Conservation (phyloP, 2,888 invertebrate species). For the Drosophila diplacantha region DNA sequence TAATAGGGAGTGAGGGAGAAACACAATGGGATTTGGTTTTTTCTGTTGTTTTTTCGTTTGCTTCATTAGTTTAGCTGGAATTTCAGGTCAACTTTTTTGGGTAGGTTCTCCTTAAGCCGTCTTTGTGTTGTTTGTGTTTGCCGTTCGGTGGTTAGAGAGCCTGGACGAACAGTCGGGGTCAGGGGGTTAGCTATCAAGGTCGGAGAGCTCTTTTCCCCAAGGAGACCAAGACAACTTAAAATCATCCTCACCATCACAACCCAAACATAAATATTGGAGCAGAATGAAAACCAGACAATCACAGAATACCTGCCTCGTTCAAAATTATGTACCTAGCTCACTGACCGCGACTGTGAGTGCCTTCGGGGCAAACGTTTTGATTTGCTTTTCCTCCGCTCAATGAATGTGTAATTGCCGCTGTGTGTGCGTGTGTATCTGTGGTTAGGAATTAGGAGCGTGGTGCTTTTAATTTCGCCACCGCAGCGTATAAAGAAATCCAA, state of each 20-base stretch:
- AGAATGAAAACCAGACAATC: too few relatives aligned
- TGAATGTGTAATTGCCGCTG: constrained; percentile 44
- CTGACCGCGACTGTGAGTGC: constrained; percentile 46
- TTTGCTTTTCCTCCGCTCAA: constrained; percentile 51
- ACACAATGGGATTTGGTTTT: constrained; percentile 29
- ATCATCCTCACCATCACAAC: background rate
- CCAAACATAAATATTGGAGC: background rate
- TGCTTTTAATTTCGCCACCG: constrained; percentile 71
- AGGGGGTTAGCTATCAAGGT: constrained; percentile 6
- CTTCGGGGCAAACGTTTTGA: constrained; percentile 52
- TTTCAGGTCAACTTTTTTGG: constrained; percentile 58
- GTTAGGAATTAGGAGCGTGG: constrained; percentile 57
- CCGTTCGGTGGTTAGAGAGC: constrained; percentile 26
- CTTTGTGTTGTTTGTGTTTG: constrained; percentile 16
- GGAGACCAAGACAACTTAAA: too few relatives aligned
- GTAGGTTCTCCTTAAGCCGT: constrained; percentile 11
- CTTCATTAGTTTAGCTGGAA: constrained; percentile 64
- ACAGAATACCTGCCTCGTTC: background rate
- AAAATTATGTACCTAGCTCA: constrained; percentile 37
- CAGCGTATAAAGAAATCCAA: constrained; percentile 60
- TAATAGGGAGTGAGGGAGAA: constrained; percentile 36
- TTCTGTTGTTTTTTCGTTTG: constrained; percentile 37
- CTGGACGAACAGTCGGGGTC: constrained; percentile 11
- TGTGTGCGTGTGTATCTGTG: constrained; percentile 15
- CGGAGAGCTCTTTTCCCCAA: background rate